These are phyloP conservation scores for Neodiprion virginianus DNA, from an alignment of 1,140 invertebrate genomes.

Conservation along the genomic window DNA sequence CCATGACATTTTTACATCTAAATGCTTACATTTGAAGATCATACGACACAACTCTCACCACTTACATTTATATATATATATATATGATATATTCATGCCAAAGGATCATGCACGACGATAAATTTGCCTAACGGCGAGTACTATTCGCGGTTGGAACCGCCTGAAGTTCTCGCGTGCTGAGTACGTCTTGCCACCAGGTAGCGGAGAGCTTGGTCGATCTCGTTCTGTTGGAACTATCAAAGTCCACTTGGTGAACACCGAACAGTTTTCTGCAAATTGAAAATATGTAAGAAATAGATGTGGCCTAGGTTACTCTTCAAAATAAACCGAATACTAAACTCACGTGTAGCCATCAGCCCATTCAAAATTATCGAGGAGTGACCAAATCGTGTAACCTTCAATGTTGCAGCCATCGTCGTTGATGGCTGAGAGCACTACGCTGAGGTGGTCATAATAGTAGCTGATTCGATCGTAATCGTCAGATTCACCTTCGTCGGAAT, in stretches of 20 bases:
- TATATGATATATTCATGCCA: too few species aligned
- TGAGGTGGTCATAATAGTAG: constrained; percentile 67
- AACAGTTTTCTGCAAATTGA: constrained; percentile 60
- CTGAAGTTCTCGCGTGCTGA: too few species aligned
- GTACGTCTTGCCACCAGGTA: too few species aligned
- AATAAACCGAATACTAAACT: constrained; percentile 43
- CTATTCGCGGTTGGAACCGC: too few species aligned
- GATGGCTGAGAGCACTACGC: constrained; percentile 69
- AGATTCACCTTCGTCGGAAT: constrained; percentile 59
- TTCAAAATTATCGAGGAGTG: constrained; percentile 80
- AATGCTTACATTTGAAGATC: too few species aligned
- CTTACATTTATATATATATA: too few species aligned
- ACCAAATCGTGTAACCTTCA: constrained; percentile 73
- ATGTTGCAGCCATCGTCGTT: constrained; percentile 69
- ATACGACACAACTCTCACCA: too few species aligned
- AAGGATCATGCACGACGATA: too few species aligned
- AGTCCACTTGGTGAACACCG: constrained; percentile 66
- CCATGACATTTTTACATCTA: too few species aligned
- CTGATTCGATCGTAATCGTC: constrained; percentile 62
- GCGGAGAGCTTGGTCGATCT: constrained; percentile 63
- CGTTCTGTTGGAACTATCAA: constrained; percentile 58
- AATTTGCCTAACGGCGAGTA: too few species aligned
- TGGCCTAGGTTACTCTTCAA: too few species aligned
- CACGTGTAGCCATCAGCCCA: constrained; percentile 71
- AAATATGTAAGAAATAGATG: background rate